Conservation (phyloP, 2,888 invertebrate genomes). For the Helleia helle region DNA sequence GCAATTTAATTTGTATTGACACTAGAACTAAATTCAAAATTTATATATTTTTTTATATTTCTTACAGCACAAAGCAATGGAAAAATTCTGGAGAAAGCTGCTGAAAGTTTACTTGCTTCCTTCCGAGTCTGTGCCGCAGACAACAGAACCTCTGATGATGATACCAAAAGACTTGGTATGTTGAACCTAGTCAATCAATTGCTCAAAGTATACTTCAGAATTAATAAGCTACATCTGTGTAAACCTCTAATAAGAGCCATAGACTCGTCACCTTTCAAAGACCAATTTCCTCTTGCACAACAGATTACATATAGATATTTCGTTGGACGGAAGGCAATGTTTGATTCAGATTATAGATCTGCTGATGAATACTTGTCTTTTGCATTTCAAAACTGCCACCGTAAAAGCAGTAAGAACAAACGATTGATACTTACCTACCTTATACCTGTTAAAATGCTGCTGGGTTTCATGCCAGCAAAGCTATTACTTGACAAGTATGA, state of each 20-base stretch:
- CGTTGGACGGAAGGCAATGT: constrained; percentile 98
- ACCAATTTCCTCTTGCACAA: constrained; percentile 92
- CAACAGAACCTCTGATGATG: constrained; percentile 90
- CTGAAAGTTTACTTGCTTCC: constrained; percentile 93
- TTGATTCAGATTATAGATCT: constrained; percentile 95
- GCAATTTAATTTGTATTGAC: too few relatives aligned
- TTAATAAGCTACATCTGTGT: constrained; percentile 90
- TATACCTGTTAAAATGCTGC: constrained; percentile 96
- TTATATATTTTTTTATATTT: too few relatives aligned
- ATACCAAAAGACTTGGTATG: constrained; percentile 97
- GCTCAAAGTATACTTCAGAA: constrained; percentile 94
- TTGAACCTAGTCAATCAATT: constrained; percentile 96
- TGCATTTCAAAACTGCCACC: constrained; percentile 94
- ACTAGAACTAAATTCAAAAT: too few relatives aligned
- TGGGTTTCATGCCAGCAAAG: constrained; percentile 94
- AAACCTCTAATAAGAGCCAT: constrained; percentile 97
- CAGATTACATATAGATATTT: constrained; percentile 98
- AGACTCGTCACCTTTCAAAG: constrained; percentile 92
- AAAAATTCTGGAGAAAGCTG: constrained; percentile 92
- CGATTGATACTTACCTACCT: constrained; percentile 94
- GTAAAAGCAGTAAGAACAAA: constrained; percentile 87
- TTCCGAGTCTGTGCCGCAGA: constrained; percentile 97
- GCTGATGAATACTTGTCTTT: constrained; percentile 95
- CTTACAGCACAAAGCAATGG: constrained; percentile 67
- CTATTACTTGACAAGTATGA: constrained; percentile 89